Percentiles rank a stretch among this genome's conserved stretches.
Evolutionary conservation across 2,888 invertebrate species (phyloP).

Genomic region (Ormyrus labotus): DNA sequence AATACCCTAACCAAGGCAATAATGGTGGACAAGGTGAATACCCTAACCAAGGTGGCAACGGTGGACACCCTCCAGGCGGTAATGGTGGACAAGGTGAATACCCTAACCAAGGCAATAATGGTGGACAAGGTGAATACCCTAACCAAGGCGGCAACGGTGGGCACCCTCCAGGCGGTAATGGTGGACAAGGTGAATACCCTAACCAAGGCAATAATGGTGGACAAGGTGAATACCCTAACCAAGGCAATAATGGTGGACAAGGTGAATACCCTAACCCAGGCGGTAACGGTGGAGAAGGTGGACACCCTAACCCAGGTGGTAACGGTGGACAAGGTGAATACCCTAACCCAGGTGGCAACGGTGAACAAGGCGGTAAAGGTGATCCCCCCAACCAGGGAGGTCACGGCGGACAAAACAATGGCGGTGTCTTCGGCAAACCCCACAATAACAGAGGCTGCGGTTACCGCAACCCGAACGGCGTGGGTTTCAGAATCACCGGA

Average conservation of each 20-base stretch:
- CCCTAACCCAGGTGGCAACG: not conserved
- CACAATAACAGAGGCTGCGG: constrained; percentile 47
- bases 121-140: not conserved
- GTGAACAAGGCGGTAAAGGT: not conserved
- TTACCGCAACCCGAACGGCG: constrained; percentile 45
- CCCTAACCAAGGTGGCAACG: no score
- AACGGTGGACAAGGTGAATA: not conserved
- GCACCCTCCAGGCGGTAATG: no score
- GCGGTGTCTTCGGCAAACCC: not conserved
- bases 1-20: not conserved
- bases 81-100: not conserved
- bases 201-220: no score
- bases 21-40: not conserved
- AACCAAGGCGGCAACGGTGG: not conserved
- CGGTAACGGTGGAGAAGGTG: not conserved
- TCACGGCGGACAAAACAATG: not conserved
- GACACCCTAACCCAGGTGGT: not conserved
- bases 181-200: no score
- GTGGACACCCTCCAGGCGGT: not conserved
- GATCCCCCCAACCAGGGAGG: not conserved
- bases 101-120: not conserved
- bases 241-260: no score
- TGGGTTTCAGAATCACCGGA: constrained; percentile 46
- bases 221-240: no score
- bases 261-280: no score